Conservation (phyloP, 2,888 invertebrate genomes). For the Allophyes oxyacanthae region DNA sequence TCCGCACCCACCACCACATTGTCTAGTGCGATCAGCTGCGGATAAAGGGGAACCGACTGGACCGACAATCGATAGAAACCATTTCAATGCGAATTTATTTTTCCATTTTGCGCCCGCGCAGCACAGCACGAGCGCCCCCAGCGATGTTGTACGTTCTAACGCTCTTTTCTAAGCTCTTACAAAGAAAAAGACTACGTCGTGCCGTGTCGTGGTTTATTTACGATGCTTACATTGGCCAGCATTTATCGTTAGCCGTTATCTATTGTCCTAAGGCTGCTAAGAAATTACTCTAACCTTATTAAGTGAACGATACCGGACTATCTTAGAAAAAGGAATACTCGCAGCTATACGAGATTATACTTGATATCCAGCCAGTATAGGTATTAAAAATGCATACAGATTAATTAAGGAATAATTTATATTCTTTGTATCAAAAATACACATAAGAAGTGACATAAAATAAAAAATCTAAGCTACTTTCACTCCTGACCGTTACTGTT, state of each 20-base stretch:
- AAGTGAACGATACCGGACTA: conserved; percentile 38
- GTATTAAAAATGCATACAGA: conserved; percentile 1
- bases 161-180: conserved; percentile 78
- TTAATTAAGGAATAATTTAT: conserved; percentile 11
- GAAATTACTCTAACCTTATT: conserved; percentile 49
- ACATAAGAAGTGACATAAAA: conserved; percentile 9
- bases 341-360: conserved; percentile 21
- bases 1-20: conserved; percentile 76
- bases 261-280: conserved; percentile 59
- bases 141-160: conserved; percentile 81
- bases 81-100: conserved; percentile 83
- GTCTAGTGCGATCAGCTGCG: conserved; percentile 85
- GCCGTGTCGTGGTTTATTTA: conserved; percentile 77
- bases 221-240: conserved; percentile 72
- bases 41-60: conserved; percentile 84
- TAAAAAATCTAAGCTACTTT: conserved; percentile 40
- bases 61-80: conserved; percentile 80
- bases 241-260: conserved; percentile 73
- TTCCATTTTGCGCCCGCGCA: conserved; percentile 74
- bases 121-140: conserved; percentile 77
- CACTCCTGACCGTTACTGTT: conserved; percentile 60
- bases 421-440: conserved; percentile 4
- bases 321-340: conserved; percentile 31
- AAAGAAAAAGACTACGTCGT: conserved; percentile 73
- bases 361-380: conserved; percentile 11